Evolutionary conservation across 2,888 invertebrate genomes (phyloP), one percentile per base, ranked within the genome.

Genomic region (Amphimallon solstitiale): DNA sequence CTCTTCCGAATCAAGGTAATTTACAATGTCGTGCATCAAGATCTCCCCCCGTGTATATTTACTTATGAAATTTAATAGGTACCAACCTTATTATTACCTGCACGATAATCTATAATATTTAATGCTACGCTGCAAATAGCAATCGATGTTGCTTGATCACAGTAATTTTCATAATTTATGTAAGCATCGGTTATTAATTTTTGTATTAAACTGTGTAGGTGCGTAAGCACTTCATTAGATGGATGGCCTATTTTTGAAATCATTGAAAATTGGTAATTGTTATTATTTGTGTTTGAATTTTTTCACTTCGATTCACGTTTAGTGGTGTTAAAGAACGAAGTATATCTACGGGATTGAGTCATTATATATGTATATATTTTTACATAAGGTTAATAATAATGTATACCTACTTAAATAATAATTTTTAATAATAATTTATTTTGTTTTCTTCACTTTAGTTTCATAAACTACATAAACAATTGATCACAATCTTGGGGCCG

Each of bases 11-110:
- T 75, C 74, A 72, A 75, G 74, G 78, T 76, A 76, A 77, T 77
- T 79, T 76, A 77, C 75, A 76, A 78, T 76, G 77, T 79, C 80
- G 79, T 80, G 79, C 78, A 80, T 80, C 80, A 78, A 78, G 79
- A 80, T 80, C 76, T 73, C 59, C 45, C 64, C 29, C 60, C 70
- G 66, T 54, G 54, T 67, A 72, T 78, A 79, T 78, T 80, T 79
- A 77, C 79, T 79, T 79, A 79, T 80, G 79, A 78, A 80, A 79
- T 79, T 80, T 79, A 80, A 80, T 80, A 79, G 79, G 75, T 75
- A 71, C 75, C 73, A 76, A 76, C 76, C 77, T 75, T 80, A 76
- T 80, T 79, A 80, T 80, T 80, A 80, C 77, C 76, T 72, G 73
- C 77, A 76, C 75, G 79, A 78, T 78, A 78, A 79, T 77, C 77